Percentiles rank a stretch among this genome's conserved stretches.
Evolutionary conservation across 2,888 invertebrate genomes (phyloP).

Genomic region (Orchesella flavescens): DNA sequence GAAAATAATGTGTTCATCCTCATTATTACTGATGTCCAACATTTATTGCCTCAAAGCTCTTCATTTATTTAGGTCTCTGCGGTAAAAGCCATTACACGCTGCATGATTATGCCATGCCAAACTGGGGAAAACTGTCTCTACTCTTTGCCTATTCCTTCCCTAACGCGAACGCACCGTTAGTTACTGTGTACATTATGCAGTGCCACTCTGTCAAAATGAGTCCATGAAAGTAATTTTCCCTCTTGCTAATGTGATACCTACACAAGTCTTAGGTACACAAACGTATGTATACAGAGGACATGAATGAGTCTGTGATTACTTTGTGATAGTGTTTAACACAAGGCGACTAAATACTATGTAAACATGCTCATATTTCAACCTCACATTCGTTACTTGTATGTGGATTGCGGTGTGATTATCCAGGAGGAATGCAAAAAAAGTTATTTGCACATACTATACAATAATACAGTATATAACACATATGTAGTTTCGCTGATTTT

Average conservation of each 20-base stretch:
- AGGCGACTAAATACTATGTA: not conserved
- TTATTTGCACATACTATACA: not conserved
- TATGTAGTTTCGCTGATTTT: not conserved
- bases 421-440: conserved; percentile 11
- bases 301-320: conserved; percentile 37
- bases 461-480: not conserved
- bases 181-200: too few species aligned
- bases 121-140: too few species aligned
- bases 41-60: too few species aligned
- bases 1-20: conserved; percentile 37
- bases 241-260: too few species aligned
- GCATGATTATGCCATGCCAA: too few species aligned
- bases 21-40: not conserved
- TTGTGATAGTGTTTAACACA: conserved; percentile 33
- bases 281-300: conserved; percentile 12
- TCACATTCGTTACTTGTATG: not conserved
- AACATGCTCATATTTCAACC: conserved; percentile 37
- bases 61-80: too few species aligned
- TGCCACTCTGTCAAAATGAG: too few species aligned
- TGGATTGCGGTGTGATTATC: conserved; percentile 28
- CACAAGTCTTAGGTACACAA: too few species aligned
- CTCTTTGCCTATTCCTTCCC: too few species aligned
- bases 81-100: too few species aligned
- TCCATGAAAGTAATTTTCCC: too few species aligned
- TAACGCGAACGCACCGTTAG: too few species aligned